Conservation (phyloP, 2,888 invertebrate genomes). For the Chaetogeoica ovagalla region DNA sequence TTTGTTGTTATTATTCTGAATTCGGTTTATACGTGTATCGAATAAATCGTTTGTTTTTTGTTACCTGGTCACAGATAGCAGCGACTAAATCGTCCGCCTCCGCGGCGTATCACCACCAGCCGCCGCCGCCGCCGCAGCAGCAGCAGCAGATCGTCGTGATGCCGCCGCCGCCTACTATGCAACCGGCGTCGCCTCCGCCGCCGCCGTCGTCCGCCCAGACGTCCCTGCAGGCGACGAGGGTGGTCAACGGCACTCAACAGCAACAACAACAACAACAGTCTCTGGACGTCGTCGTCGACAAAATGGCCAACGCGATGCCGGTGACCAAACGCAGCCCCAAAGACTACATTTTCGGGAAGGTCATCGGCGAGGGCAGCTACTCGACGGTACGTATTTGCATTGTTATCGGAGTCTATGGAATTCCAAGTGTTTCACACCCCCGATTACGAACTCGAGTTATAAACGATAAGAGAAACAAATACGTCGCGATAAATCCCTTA, state of each 20-base stretch:
- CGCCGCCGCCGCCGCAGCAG: constrained; percentile 55
- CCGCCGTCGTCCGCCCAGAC: constrained; percentile 62
- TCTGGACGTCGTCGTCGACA: constrained; percentile 59
- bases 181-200: constrained; percentile 59
- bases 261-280: constrained; percentile 58
- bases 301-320: constrained; percentile 58
- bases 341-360: constrained; percentile 93
- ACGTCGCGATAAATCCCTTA: too few species aligned
- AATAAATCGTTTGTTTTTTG: not conserved
- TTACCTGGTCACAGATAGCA: constrained; percentile 25
- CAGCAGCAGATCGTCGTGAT: constrained; percentile 58
- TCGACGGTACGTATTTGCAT: constrained; percentile 71
- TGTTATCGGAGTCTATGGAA: too few species aligned
- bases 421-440: too few species aligned
- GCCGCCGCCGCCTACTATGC: constrained; percentile 58
- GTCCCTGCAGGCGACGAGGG: constrained; percentile 56
- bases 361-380: constrained; percentile 96
- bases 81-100: constrained; percentile 42
- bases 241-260: constrained; percentile 55
- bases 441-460: too few species aligned
- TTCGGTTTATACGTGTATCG: not conserved
- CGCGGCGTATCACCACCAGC: constrained; percentile 22
- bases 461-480: too few species aligned
- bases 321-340: constrained; percentile 73
- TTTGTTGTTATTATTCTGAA: not conserved